These are phyloP conservation scores for Athalia rosae DNA, from an alignment of 2,888 invertebrate species.

Conservation along the genomic window DNA sequence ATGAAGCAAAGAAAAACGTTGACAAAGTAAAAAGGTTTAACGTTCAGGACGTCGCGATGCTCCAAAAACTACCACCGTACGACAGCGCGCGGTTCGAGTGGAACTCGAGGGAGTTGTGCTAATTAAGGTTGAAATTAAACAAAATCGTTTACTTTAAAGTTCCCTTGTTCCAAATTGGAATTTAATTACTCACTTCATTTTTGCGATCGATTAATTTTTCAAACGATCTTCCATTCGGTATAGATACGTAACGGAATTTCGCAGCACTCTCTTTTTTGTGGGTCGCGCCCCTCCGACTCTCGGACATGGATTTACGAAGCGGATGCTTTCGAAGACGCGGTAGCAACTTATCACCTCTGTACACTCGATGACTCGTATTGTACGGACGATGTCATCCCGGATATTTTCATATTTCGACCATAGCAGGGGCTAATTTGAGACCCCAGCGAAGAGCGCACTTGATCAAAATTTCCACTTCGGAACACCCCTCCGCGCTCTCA, in stretches of 20 bases:
- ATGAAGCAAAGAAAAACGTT: no score
- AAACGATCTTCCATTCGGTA: no score
- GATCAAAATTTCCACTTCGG: constrained; percentile 10
- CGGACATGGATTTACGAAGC: no score
- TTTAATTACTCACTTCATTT: constrained; percentile 28
- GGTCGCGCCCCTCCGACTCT: no score
- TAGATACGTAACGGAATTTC: no score
- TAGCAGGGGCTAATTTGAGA: constrained; percentile 13
- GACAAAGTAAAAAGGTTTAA: not conserved
- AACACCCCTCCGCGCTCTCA: constrained; percentile 17
- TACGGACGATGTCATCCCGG: constrained; percentile 9
- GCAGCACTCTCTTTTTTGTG: no score
- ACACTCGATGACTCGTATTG: not conserved
- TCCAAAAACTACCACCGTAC: not conserved
- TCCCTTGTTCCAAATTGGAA: not conserved
- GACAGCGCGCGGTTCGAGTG: no score
- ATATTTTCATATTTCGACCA: constrained; percentile 3
- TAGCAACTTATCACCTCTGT: not conserved
- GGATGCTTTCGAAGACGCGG: no score
- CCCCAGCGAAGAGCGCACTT: constrained; percentile 22
- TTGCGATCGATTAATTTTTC: no score
- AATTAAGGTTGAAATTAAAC: constrained; percentile 35
- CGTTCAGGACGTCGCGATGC: constrained; percentile 3
- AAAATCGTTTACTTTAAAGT: not conserved
- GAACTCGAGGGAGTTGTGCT: constrained; percentile 31